Percentiles rank a stretch among this genome's conserved stretches.
These are phyloP conservation scores for Anguilla rostrata DNA, from an alignment of 2,113 vertebrate species.

Conservation along the genomic window DNA sequence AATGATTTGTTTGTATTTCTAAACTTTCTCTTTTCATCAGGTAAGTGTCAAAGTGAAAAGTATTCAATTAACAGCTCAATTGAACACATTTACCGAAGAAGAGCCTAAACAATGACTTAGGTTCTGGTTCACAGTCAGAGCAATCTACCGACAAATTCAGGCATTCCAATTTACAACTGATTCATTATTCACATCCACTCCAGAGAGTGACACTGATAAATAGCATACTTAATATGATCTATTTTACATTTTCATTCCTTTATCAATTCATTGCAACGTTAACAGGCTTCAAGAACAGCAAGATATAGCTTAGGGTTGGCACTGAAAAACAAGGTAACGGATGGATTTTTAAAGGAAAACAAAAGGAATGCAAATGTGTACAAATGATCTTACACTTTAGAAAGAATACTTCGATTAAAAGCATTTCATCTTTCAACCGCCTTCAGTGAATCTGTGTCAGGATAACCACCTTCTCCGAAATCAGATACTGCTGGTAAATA, in stretches of 20 bases:
- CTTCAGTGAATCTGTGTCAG: neutral
- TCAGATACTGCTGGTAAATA: neutral
- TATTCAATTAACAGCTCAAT: neutral
- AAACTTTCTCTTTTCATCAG: neutral
- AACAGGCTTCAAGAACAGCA: neutral
- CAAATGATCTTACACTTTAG: neutral
- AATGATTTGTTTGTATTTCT: neutral
- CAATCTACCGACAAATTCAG: neutral
- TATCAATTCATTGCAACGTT: neutral
- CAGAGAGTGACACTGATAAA: neutral
- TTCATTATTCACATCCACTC: neutral
- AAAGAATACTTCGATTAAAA: neutral
- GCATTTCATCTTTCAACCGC: neutral
- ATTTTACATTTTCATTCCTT: neutral
- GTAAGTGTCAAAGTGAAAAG: neutral
- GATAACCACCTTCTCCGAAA: neutral
- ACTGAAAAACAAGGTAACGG: neutral
- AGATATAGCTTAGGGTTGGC: neutral
- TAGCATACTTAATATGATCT: neutral
- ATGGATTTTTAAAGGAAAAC: neutral
- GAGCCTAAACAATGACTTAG: neutral
- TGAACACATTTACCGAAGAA: neutral
- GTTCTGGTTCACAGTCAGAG: neutral
- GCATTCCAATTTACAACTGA: neutral
- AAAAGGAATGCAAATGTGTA: neutral